These are phyloP conservation scores for Cricetomys ansorgei DNA, from an alignment of 2,113 vertebrate genomes.

Conservation along the genomic window DNA sequence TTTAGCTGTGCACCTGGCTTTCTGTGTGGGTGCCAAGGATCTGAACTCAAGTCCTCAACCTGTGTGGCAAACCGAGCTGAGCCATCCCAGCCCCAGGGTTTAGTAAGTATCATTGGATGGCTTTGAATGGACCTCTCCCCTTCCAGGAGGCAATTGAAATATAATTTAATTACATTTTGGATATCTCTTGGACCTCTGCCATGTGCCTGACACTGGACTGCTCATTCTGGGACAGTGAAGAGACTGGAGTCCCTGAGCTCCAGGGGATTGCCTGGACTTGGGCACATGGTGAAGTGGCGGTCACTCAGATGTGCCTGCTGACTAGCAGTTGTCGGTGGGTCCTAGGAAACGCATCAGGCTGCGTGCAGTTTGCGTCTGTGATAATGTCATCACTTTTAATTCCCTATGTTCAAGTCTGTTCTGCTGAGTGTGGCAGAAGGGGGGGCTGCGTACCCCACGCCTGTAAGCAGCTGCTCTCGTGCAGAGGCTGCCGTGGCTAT, in stretches of 20 bases:
- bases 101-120: not conserved
- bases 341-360: not conserved
- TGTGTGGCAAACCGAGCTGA: not conserved
- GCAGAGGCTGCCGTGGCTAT: not conserved
- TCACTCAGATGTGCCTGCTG: not conserved
- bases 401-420: not conserved
- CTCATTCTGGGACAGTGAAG: not conserved
- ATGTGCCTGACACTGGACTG: not conserved
- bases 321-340: slow-evolving; percentile 10
- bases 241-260: not conserved
- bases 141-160: not conserved
- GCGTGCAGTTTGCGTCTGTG: not conserved
- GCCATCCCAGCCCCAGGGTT: not conserved
- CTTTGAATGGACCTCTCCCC: not conserved
- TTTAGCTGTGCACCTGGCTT: not conserved
- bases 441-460: not conserved
- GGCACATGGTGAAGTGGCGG: not conserved
- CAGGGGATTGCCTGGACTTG: not conserved
- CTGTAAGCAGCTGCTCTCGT: not conserved
- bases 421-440: not conserved
- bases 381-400: slow-evolving; percentile 6
- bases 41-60: no score
- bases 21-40: not conserved
- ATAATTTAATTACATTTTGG: not conserved
- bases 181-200: not conserved